Conservation (phyloP, 1,140 invertebrate species). For the Mercenaria mercenaria region DNA sequence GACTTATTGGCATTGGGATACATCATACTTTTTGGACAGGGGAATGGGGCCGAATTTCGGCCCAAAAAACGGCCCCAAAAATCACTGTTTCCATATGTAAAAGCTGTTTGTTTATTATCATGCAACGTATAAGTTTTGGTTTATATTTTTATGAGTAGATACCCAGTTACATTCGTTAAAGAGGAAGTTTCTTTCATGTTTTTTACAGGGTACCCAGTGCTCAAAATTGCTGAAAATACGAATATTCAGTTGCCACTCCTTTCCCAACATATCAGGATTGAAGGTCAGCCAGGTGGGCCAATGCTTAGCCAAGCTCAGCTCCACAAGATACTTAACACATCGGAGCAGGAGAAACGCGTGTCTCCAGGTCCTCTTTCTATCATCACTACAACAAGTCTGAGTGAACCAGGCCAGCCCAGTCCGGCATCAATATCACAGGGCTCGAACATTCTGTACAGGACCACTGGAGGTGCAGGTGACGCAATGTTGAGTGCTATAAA, state of each 20-base stretch:
- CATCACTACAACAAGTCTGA: slow-evolving; percentile 77
- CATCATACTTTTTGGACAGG: too few species aligned
- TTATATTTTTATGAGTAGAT: too few species aligned
- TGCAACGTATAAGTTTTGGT: too few species aligned
- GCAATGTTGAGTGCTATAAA: slow-evolving; percentile 86
- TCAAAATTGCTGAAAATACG: slow-evolving; percentile 55
- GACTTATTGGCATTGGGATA: too few species aligned
- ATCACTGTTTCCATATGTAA: too few species aligned
- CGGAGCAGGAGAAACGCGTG: slow-evolving; percentile 76
- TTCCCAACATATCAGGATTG: slow-evolving; percentile 58
- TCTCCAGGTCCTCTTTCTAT: slow-evolving; percentile 80
- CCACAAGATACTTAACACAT: slow-evolving; percentile 56
- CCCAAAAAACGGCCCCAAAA: too few species aligned
- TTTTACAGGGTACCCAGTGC: slow-evolving; percentile 41
- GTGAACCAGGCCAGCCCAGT: slow-evolving; percentile 81
- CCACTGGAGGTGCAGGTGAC: slow-evolving; percentile 81
- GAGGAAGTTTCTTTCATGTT: too few species aligned
- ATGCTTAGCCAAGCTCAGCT: slow-evolving; percentile 61
- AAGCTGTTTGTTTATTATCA: too few species aligned
- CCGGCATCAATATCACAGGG: slow-evolving; percentile 73
- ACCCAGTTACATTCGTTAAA: too few species aligned
- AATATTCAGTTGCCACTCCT: slow-evolving; percentile 35
- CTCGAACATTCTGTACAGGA: slow-evolving; percentile 73
- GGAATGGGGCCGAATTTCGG: too few species aligned
- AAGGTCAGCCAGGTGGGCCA: slow-evolving; percentile 60